Evolutionary conservation across 2,888 invertebrate species (phyloP).

Genomic region (Cephus pygmeus): DNA sequence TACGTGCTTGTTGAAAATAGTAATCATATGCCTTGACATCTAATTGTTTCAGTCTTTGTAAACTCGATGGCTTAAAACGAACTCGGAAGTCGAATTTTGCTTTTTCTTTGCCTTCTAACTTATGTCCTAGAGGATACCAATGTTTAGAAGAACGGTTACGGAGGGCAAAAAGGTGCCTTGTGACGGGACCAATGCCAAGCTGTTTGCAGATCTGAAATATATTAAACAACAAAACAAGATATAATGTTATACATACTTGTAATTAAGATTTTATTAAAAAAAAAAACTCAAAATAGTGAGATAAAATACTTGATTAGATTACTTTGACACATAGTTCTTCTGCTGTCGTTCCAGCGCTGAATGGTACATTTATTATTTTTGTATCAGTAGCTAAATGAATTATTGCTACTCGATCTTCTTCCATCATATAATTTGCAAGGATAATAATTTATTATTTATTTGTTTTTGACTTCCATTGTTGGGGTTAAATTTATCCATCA

Average conservation of each 20-base stretch:
- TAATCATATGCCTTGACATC: constrained; percentile 86
- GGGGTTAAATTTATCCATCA: background rate
- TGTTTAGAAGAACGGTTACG: constrained; percentile 73
- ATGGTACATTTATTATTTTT: constrained; percentile 49
- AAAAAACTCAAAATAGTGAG: background rate
- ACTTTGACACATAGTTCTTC: constrained; percentile 63
- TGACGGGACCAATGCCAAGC: constrained; percentile 79
- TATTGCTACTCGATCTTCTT: constrained; percentile 47
- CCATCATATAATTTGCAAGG: constrained; percentile 38
- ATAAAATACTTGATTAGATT: constrained; percentile 5
- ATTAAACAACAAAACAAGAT: background rate
- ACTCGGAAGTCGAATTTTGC: constrained; percentile 80
- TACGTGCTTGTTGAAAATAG: constrained; percentile 85
- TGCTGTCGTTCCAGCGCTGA: constrained; percentile 44
- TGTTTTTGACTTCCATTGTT: background rate
- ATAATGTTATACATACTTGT: background rate
- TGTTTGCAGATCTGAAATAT: constrained; percentile 73
- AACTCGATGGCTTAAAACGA: constrained; percentile 80
- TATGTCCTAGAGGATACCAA: constrained; percentile 78
- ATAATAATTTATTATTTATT: background rate
- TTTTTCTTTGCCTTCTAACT: constrained; percentile 66
- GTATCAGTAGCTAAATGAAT: constrained; percentile 51
- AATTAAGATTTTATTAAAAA: background rate
- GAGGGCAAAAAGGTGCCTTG: constrained; percentile 82
- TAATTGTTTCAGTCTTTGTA: constrained; percentile 73